Conservation (phyloP, 64 coral and sea anemone genomes). For the Pocillopora verrucosa region DNA sequence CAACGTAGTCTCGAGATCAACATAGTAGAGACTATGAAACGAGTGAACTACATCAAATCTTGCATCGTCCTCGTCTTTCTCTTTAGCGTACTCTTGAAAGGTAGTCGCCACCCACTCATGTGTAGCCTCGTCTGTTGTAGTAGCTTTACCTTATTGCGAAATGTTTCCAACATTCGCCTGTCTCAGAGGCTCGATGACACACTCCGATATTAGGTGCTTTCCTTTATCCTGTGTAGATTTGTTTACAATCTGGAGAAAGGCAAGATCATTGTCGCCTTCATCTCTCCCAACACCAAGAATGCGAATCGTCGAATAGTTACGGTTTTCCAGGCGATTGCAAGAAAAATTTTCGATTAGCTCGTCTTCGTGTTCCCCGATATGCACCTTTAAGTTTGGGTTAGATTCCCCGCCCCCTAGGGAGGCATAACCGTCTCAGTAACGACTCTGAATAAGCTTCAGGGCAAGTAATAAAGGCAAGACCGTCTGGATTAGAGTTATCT, state of each 20-base stretch:
- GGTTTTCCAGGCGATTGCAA: neutral
- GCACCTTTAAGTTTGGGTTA: neutral
- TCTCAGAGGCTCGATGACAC: slow-evolving; percentile 34
- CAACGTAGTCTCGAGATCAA: slow-evolving; percentile 13
- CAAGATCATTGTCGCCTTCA: neutral
- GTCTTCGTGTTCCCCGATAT: neutral
- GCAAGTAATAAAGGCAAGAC: neutral
- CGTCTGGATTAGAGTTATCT: neutral
- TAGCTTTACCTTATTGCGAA: neutral
- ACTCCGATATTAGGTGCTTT: neutral
- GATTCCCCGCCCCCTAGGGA: neutral
- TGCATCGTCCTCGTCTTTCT: neutral
- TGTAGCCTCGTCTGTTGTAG: neutral
- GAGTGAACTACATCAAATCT: slow-evolving; percentile 39
- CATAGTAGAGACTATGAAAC: slow-evolving; percentile 28
- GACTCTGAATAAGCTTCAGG: slow-evolving; percentile 11
- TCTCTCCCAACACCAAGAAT: slow-evolving; percentile 28
- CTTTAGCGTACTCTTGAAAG: slow-evolving; percentile 3
- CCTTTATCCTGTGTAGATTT: neutral
- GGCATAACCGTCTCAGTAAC: neutral
- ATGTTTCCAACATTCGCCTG: neutral
- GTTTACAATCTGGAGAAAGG: slow-evolving; percentile 7
- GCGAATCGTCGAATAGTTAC: neutral
- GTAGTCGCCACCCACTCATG: neutral
- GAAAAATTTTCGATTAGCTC: neutral